Conservation (phyloP, 2,797 vertebrate species). For the Cichlasoma orientale region DNA sequence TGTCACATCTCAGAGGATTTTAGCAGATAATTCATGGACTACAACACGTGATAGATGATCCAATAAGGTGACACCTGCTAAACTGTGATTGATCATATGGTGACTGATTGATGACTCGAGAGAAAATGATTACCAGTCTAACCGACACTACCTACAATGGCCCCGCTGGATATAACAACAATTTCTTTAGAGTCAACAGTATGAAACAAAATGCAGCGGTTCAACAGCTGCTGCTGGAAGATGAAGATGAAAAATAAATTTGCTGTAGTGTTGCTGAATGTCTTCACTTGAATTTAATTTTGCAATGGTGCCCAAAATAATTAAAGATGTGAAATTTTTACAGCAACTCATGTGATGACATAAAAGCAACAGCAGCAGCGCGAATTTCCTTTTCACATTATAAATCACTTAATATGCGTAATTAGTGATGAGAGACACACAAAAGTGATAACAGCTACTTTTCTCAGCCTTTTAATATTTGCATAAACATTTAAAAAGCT, state of each 20-base stretch:
- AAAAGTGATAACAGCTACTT: no score
- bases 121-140: conserved; percentile 11
- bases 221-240: background rate
- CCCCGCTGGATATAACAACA: background rate
- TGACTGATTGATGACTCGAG: conserved; percentile 53
- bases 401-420: background rate
- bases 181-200: background rate
- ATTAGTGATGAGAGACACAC: background rate
- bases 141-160: conserved; percentile 1
- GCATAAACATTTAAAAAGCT: no score
- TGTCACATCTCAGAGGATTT: conserved; percentile 28
- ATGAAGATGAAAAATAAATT: background rate
- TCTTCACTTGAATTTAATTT: background rate
- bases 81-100: conserved; percentile 56
- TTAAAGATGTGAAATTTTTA: background rate
- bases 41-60: conserved; percentile 56
- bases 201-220: background rate
- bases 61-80: conserved; percentile 35
- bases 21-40: conserved; percentile 38
- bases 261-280: background rate
- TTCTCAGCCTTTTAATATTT: no score
- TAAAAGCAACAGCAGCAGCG: background rate
- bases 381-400: background rate
- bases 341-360: background rate
- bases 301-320: background rate